Base-by-base conservation (phyloP, 2,888 invertebrate genomes). In the Protonemura montana region DNA sequence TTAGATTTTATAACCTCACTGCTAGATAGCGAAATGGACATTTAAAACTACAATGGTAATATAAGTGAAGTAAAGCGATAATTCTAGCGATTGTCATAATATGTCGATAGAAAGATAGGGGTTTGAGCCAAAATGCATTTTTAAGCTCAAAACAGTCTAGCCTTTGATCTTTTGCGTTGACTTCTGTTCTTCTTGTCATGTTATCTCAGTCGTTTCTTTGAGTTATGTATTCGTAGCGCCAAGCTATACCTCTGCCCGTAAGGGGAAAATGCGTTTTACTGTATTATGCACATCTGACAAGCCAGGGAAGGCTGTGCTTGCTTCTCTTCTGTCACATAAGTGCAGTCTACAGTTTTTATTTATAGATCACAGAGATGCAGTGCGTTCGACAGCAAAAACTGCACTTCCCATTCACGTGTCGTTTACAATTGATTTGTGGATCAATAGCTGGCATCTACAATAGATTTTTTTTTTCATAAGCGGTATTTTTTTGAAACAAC, bases 371-470 rank as follows among this genome's bases (percentile, higher is more conserved):
- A 25, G n/a, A 78, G 78, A 78, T 27, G 28, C 26, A 78, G 28
- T 0, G 27, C 25, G n/a, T 78, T 78, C n/a, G 26, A 27, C 25
- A 26, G 26, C 25, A 78, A 28, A 78, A 78, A 78, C 42, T n/a
- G 25, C 29, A 26, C n/a, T 83, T 83, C 35, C 82, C 35, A 83
- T 83, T 83, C 82, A 83, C 13, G 82, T 83, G 82, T 83, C 82
- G 26, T 83, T 41, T 83, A 29, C 42, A 42, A 35, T 41, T 83
- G 82, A 83, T 83, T 83, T 83, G 82, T 83, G 26, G 82, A 81
- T 59, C 21, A 59, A 59, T 21, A 59, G 2, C 21, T 10, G 1
- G 2, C 59, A 21, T 59, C 16, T 59, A 59, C 21, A 59, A 13
- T 59, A 21, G 10, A 3, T 59, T 59, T 59, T 10, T 59, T 59